Evolutionary conservation across 2,113 vertebrate genomes (phyloP).

Genomic region (Platycercus adscitus): DNA sequence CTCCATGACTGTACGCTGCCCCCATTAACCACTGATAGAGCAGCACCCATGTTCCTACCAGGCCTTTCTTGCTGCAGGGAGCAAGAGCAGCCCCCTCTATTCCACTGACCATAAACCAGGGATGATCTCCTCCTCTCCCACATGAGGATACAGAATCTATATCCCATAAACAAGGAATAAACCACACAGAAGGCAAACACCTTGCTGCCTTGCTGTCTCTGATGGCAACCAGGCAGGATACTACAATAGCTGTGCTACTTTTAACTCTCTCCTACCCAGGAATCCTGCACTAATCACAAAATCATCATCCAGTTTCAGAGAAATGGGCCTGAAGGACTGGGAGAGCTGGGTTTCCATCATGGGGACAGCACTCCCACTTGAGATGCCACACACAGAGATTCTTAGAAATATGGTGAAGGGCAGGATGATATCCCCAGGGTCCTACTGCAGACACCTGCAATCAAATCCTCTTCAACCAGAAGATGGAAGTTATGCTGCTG

Average conservation of each 20-base stretch:
- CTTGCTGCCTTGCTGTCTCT: neutral
- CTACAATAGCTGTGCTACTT: neutral
- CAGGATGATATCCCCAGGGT: neutral
- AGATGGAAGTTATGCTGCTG: neutral
- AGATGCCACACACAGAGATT: neutral
- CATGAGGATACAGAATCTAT: neutral
- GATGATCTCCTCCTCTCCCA: accelerated
- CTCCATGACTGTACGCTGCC: neutral
- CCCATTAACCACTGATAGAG: neutral
- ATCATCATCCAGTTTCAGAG: neutral
- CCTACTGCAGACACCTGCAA: conserved; percentile 12
- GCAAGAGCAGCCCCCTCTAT: neutral
- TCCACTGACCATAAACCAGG: neutral
- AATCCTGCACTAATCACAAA: neutral
- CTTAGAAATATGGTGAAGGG: neutral
- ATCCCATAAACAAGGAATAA: neutral
- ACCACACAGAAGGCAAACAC: neutral
- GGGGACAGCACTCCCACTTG: neutral
- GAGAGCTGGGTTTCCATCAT: neutral
- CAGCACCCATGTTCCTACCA: neutral
- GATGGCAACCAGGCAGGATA: neutral
- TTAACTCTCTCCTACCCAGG: neutral
- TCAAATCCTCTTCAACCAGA: neutral
- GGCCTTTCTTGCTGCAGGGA: neutral
- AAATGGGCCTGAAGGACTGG: neutral